Evolutionary conservation across 2,888 invertebrate genomes (phyloP), one percentile per base, ranked within the genome.

Genomic region (Brenthis daphne): DNA sequence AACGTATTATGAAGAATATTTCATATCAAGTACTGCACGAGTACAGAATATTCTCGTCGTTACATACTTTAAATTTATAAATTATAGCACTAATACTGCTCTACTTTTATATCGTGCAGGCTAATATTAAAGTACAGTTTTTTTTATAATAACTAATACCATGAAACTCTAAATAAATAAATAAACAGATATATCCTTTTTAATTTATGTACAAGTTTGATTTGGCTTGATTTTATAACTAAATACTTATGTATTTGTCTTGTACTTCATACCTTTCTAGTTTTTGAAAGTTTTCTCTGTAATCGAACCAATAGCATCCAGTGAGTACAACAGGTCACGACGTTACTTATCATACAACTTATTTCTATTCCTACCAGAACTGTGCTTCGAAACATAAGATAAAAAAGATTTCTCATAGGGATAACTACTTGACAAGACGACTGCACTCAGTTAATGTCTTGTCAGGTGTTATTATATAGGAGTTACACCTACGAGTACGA

Each of bases 391-490:
- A 5, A 48, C n/a, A 60, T 29, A 29, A 50, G 48, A n/a, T 12
- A 60, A 58, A 60, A 14, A 48, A 60, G 6, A 58, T 57, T 57
- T 29, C 24, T 24, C 14, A 8, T 24, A 48, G n/a, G 48, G 8
- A 60, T 60, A 50, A 50, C 24, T 47, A 60, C 14, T 47, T 50
- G 58, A 60, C 58, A 48, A 60, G 58, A 60, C 37, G 48, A 48
- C 48, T 29, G 8, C 8, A 11, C 37, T 43, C 11, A 43, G 37
- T 43, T 2, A 20, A 20, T 20, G 1, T 8, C 37, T 11, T 37
- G 37, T 8, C 37, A 37, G 37, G 37, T 37, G 37, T 43, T 43
- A 8, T 43, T 43, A 6, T 43, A 43, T 11, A 43, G 37, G 37
- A 60, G 24, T 48, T 14, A 20, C n/a, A 4, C 48, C 14, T 48